Conservation (phyloP, 2,888 invertebrate species). For the Tachystola acroxantha region DNA sequence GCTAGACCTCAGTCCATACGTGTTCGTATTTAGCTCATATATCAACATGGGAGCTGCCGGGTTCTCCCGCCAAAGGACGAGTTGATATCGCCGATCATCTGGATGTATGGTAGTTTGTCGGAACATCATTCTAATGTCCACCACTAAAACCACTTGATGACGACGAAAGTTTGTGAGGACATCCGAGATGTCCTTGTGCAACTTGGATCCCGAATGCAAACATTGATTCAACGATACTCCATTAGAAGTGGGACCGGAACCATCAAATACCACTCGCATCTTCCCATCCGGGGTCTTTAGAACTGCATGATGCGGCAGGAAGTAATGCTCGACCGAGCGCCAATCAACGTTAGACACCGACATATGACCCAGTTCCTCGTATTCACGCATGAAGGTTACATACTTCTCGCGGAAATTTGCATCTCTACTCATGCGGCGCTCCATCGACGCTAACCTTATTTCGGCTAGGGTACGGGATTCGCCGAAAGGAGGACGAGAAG, state of each 20-base stretch:
- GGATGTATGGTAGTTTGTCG: conserved; percentile 8
- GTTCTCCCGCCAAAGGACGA: conserved; percentile 11
- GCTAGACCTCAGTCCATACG: conserved; percentile 12
- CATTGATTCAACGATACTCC: conserved; percentile 10
- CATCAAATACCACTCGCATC: conserved; percentile 11
- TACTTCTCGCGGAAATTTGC: not conserved
- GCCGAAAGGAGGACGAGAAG: too few species aligned
- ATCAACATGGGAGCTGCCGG: conserved; percentile 3
- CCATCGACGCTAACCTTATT: too few species aligned
- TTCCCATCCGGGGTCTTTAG: conserved; percentile 3
- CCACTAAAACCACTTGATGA: conserved; percentile 8
- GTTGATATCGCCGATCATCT: conserved; percentile 10
- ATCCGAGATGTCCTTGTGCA: conserved; percentile 7
- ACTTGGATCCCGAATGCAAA: conserved; percentile 7
- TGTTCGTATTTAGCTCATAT: conserved; percentile 11
- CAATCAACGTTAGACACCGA: not conserved
- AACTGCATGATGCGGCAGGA: not conserved
- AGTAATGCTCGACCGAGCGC: not conserved
- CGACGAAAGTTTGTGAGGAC: conserved; percentile 7
- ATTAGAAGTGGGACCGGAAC: conserved; percentile 3
- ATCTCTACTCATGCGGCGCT: too few species aligned
- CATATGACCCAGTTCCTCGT: not conserved
- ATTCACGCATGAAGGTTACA: not conserved
- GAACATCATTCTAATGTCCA: conserved; percentile 15
- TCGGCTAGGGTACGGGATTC: too few species aligned